Base-by-base conservation (phyloP, 2,888 invertebrate genomes). In the Cylindroiulus punctatus region DNA sequence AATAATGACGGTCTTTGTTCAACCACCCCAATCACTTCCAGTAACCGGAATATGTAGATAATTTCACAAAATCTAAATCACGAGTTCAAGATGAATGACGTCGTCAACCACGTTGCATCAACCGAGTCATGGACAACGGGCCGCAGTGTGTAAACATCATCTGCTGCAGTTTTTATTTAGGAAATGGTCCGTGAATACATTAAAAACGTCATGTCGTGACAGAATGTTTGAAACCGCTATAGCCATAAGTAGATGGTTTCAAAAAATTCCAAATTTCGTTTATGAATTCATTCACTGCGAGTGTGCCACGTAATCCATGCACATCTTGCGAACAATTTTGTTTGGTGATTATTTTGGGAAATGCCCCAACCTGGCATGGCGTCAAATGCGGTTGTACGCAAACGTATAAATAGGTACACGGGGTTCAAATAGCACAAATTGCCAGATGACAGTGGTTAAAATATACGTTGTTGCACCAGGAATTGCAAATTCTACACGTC, bases 321-420 rank as follows among this genome's bases (percentile, higher is more conserved):
- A 22, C 65, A 65, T 65, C 10, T 26, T 22, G 65, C 8, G 10
- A 26, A 26, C 22, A 65, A 65, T 65, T 26, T 65, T 65, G 36
- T 57, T 65, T 26, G 1, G n/a, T 12, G 65, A 65, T 65, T 65
- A 65, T 65, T 65, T 65, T 26, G 22, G 65, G 65, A 65, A 26
- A 65, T 26, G n/a, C 26, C 26, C 65, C 26, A 26, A n/a, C 26
- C 65, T 65, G 65, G 65, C 65, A 65, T 26, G n/a, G 65, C 26
- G 8, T 65, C 65, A 65, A 65, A 65, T 65, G 65, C 65, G 65
- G 65, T 65, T 65, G 65, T 65, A 65, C 65, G 65, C 65, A 65
- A 10, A 26, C 65, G 26, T 65, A 26, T 65, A 65, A 65, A 65
- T 65, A 65, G 52, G 65, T n/a, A 26, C n/a, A 26, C 8, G 26